Conservation (phyloP, 1,140 invertebrate species). For the Philopotamus ludificatus region DNA sequence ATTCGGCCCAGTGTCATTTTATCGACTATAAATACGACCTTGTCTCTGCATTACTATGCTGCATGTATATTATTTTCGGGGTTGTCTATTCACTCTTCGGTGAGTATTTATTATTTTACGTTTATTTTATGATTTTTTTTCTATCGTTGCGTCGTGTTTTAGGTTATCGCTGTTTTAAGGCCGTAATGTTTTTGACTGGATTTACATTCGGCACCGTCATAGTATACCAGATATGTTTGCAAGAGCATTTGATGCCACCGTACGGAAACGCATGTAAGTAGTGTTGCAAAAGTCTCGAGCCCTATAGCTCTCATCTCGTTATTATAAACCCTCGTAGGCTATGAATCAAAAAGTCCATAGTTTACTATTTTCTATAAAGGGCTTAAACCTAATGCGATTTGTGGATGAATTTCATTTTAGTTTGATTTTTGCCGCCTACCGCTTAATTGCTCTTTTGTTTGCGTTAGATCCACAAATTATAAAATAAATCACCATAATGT, state of each 20-base stretch:
- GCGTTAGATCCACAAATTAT: no score
- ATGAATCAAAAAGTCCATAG: no score
- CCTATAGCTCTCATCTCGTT: no score
- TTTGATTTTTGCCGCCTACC: no score
- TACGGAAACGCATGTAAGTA: slow-evolving; percentile 69
- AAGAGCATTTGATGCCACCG: slow-evolving; percentile 70
- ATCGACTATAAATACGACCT: slow-evolving; percentile 54
- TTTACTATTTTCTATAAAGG: no score
- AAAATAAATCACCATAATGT: no score
- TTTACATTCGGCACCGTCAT: slow-evolving; percentile 81
- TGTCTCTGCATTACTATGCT: slow-evolving; percentile 50
- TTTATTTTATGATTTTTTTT: slow-evolving; percentile 11
- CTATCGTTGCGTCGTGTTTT: slow-evolving; percentile 46
- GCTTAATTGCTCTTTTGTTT: no score
- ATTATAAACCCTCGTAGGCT: no score
- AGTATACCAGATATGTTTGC: slow-evolving; percentile 76
- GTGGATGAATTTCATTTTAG: no score
- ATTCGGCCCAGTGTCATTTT: slow-evolving; percentile 49
- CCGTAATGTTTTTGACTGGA: slow-evolving; percentile 86
- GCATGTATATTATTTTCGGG: slow-evolving; percentile 59
- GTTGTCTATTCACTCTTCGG: slow-evolving; percentile 62
- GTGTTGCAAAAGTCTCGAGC: no score
- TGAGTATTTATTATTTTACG: slow-evolving; percentile 45
- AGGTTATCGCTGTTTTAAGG: slow-evolving; percentile 88
- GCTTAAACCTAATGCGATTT: no score